These are phyloP conservation scores for Cirrhinus molitorella DNA, from an alignment of 2,797 vertebrate species.

Conservation along the genomic window DNA sequence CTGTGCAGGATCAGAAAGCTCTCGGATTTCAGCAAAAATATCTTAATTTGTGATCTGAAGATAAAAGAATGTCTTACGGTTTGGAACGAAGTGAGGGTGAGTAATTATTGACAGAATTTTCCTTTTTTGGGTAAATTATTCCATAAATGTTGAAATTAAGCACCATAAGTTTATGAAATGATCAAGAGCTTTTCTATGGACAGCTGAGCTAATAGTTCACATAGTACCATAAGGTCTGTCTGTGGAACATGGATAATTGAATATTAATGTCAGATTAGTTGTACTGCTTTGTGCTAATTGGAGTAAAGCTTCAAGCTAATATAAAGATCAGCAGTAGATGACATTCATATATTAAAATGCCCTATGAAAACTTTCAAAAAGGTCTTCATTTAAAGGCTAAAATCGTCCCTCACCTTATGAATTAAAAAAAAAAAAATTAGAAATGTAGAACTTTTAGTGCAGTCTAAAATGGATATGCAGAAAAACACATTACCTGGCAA, in stretches of 20 bases:
- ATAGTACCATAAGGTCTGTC: neutral
- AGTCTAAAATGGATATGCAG: slow-evolving; percentile 18
- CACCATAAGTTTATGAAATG: neutral
- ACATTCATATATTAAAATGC: slow-evolving; percentile 12
- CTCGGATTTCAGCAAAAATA: too few relatives aligned
- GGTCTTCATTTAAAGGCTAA: slow-evolving; percentile 7
- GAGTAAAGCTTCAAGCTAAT: slow-evolving; percentile 14
- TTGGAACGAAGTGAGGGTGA: too few relatives aligned
- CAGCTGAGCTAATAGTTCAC: neutral
- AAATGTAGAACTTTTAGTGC: neutral
- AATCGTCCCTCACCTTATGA: neutral
- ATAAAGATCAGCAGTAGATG: slow-evolving; percentile 3
- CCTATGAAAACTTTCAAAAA: neutral
- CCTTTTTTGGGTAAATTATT: too few relatives aligned
- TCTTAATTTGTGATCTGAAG: too few relatives aligned
- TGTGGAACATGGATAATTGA: slow-evolving; percentile 1
- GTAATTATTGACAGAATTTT: too few relatives aligned
- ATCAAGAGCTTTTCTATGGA: neutral
- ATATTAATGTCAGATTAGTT: slow-evolving; percentile 28
- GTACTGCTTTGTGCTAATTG: slow-evolving; percentile 1
- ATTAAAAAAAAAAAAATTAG: neutral
- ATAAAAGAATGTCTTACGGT: too few relatives aligned
- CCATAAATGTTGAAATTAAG: neutral
- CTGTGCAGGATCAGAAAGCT: too few relatives aligned
- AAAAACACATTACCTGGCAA: slow-evolving; percentile 20